Conservation (phyloP, 1,140 invertebrate species). For the Adoxophyes honmai region DNA sequence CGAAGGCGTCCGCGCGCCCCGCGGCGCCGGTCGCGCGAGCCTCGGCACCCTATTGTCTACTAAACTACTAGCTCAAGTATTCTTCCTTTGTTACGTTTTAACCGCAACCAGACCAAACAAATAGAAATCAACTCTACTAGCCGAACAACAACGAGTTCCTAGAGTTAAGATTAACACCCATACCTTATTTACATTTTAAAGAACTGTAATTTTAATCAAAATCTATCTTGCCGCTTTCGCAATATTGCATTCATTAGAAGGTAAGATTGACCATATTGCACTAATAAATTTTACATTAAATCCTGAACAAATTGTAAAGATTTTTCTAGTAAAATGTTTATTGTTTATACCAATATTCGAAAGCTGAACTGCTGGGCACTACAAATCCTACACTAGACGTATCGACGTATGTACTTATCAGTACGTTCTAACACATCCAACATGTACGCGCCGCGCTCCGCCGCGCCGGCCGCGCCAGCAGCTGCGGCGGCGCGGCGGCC, state of each 20-base stretch:
- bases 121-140: conserved; percentile 37
- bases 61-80: no score
- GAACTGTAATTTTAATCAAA: conserved; percentile 35
- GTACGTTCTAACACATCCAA: conserved; percentile 52
- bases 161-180: conserved; percentile 44
- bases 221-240: conserved; percentile 44
- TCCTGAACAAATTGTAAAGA: conserved; percentile 52
- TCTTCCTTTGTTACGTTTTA: neutral
- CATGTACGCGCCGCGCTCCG: conserved; percentile 45
- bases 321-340: conserved; percentile 48
- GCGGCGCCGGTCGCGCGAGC: neutral
- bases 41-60: no score
- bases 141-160: conserved; percentile 40
- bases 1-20: conserved; percentile 32
- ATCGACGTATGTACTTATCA: conserved; percentile 49
- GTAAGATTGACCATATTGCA: conserved; percentile 40
- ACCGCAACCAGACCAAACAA: conserved; percentile 28
- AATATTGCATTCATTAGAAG: conserved; percentile 40
- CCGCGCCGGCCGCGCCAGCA: no score
- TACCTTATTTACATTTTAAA: conserved; percentile 56
- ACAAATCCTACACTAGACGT: conserved; percentile 56
- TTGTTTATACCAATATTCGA: conserved; percentile 70
- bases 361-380: conserved; percentile 68
- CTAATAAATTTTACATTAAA: conserved; percentile 54
- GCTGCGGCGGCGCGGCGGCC: neutral